Conservation (phyloP, 1,140 invertebrate genomes). For the Sweltsa coloradensis region DNA sequence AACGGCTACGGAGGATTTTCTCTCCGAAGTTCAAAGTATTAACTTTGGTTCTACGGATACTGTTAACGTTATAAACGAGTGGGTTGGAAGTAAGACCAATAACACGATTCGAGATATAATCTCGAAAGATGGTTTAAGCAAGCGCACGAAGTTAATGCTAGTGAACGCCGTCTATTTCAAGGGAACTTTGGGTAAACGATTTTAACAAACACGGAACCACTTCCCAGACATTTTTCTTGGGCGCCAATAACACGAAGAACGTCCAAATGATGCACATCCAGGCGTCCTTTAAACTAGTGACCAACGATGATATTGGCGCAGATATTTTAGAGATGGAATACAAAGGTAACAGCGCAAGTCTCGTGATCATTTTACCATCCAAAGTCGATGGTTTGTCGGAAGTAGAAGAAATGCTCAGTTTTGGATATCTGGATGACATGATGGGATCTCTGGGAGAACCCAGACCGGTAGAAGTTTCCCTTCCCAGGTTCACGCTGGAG, state of each 20-base stretch:
- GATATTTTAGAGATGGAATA: background rate
- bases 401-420: too few species aligned
- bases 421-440: constrained; percentile 23
- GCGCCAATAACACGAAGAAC: background rate
- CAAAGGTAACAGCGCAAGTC: constrained; percentile 37
- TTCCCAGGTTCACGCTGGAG: constrained; percentile 50
- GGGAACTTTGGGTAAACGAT: constrained; percentile 24
- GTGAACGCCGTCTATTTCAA: constrained; percentile 39
- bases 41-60: too few species aligned
- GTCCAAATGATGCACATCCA: background rate
- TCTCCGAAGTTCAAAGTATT: too few species aligned
- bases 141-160: constrained; percentile 19
- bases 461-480: constrained; percentile 33
- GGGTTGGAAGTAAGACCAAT: background rate
- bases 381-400: constrained; percentile 35
- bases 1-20: too few species aligned
- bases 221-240: background rate
- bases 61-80: background rate
- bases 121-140: background rate
- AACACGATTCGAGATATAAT: background rate
- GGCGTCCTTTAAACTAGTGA: background rate
- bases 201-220: background rate
- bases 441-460: constrained; percentile 8
- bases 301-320: background rate
- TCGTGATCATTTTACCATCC: constrained; percentile 51